Conservation (phyloP, 2,888 invertebrate species). For the Morpho deidamia region DNA sequence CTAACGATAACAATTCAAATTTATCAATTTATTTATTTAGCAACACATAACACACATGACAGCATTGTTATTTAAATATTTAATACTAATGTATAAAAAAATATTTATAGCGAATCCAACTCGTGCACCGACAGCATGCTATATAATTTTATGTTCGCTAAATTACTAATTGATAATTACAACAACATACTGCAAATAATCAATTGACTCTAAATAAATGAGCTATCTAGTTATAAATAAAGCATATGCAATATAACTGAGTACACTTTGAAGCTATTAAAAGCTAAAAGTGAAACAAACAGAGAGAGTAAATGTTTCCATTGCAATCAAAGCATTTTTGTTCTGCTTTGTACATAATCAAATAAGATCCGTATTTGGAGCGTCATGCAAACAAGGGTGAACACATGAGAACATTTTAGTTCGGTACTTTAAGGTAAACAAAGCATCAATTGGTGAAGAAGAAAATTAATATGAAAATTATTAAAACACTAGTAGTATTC, state of each 20-base stretch:
- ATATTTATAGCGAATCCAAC: too few relatives aligned
- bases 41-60: too few relatives aligned
- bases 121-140: too few relatives aligned
- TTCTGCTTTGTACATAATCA: conserved; percentile 4
- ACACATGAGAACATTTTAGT: conserved; percentile 1
- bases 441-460: background rate
- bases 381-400: conserved; percentile 4
- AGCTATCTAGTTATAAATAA: background rate
- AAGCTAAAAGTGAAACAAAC: conserved; percentile 13
- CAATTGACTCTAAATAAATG: too few relatives aligned
- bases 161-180: too few relatives aligned
- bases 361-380: conserved; percentile 10
- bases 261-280: conserved; percentile 7
- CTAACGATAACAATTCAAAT: too few relatives aligned
- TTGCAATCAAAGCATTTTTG: conserved; percentile 11
- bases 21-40: too few relatives aligned
- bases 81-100: too few relatives aligned
- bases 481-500: too few relatives aligned
- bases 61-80: too few relatives aligned
- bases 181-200: too few relatives aligned
- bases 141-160: too few relatives aligned
- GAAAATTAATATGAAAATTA: background rate
- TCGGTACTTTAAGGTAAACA: background rate
- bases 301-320: conserved; percentile 10
- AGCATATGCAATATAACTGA: conserved; percentile 7